Evolutionary conservation across 2,888 invertebrate species (phyloP), one percentile per base, ranked within the genome.

Genomic region (Pandemis cinnamomeana): DNA sequence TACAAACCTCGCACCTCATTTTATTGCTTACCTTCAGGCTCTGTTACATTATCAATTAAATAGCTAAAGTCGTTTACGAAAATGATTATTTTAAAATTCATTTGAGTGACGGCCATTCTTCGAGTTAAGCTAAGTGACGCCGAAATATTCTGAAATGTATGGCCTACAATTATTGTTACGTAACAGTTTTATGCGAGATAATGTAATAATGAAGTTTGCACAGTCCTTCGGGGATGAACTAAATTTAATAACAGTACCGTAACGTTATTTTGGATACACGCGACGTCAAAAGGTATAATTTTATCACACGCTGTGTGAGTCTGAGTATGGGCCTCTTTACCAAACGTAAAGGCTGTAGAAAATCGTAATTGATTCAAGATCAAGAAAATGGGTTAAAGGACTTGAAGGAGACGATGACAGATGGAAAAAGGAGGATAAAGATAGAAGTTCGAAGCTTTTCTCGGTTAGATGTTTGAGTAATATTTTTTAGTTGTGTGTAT

Each of bases 161-260:
- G 60, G 20, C 55, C 10, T 27, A 44, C 61, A 41, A 53, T 53
- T 53, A n/a, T 71, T 53, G 60, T 41, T 36, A 71, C 66, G 20
- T 11, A 58, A 13, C 67, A 64, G 42, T 71, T 71, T 67, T 71
- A 51, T 66, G 41, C 10, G 42, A 67, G 61, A 67, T 61, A 67
- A 67, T 48, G 20, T 42, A 53, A 53, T 72, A 72, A 72, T 48
- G 41, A 71, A 67, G 66, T 60, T 67, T 10, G 15, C 48, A 13
- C 63, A 20, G 42, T 55, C 63, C 41, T 44, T 20, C 27, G 48
- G 63, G 62, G 42, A 13, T n/a, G 46, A 20, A 20, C 48, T 48
- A 11, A 44, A 58, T 48, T 71, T 71, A 1, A 71, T 71, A 58
- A 66, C 48, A 46, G 46, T 60, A n/a, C 11, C 13, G 53, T 42